phyloP scores from a whole-genome alignment of 2,113 vertebrate genomes.

The Oryzias curvinotus region DNA sequence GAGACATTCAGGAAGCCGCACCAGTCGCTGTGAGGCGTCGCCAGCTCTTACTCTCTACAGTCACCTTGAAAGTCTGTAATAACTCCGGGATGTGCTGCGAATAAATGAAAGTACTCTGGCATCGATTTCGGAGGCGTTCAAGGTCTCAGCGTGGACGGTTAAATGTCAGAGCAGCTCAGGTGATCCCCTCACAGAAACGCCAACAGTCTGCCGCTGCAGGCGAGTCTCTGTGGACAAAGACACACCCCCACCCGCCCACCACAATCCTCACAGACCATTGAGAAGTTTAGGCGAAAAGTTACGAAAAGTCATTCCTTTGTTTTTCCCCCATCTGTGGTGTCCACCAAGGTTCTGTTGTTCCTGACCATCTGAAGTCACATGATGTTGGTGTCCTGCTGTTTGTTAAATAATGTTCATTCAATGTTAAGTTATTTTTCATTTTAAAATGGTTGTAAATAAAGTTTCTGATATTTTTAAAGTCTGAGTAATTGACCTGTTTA shows the following conservation, averaged over 20 bases:
- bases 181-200: too few species aligned
- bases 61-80: not conserved
- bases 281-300: too few species aligned
- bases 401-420: not conserved
- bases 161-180: not conserved
- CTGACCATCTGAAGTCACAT: too few species aligned
- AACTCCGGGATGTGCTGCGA: not conserved
- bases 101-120: not conserved
- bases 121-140: not conserved
- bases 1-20: slow-evolving; percentile 95
- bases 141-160: not conserved
- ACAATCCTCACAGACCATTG: too few species aligned
- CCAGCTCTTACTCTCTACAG: not conserved
- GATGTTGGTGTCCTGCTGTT: not conserved
- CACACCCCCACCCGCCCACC: too few species aligned
- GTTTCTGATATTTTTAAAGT: not conserved
- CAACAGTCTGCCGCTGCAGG: too few species aligned
- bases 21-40: slow-evolving; percentile 77
- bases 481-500: too few species aligned
- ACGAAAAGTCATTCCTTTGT: too few species aligned
- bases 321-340: too few species aligned
- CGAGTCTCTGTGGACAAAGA: too few species aligned
- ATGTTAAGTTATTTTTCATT: not conserved
- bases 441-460: not conserved
- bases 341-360: too few species aligned